Conservation (phyloP, 2,797 vertebrate genomes). For the Sebastiscus albofasciatus region DNA sequence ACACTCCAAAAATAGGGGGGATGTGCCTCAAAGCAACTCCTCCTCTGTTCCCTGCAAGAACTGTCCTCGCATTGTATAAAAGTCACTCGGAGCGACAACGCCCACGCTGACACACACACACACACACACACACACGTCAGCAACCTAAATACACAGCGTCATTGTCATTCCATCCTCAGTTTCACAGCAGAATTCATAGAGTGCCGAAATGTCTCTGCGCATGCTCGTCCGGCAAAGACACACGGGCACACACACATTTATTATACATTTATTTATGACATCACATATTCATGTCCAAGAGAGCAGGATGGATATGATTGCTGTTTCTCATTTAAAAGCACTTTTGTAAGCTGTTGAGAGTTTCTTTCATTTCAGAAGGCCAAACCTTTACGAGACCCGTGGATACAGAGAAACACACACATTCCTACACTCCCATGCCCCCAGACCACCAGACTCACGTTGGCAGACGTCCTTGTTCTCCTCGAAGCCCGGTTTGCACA, state of each 20-base stretch:
- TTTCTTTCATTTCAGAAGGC: background rate
- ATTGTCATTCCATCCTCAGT: conserved; percentile 10
- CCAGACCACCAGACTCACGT: conserved; percentile 79
- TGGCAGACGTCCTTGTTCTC: conserved; percentile 86
- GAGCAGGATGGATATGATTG: conserved; percentile 1
- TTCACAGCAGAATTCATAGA: conserved; percentile 10
- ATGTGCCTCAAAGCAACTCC: conserved; percentile 52
- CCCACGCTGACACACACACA: background rate
- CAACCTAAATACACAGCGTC: conserved; percentile 32
- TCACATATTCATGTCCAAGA: background rate
- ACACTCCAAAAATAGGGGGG: background rate
- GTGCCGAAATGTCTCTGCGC: background rate
- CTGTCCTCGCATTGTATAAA: conserved; percentile 31
- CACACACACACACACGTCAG: background rate
- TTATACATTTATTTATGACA: background rate
- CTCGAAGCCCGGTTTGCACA: conserved; percentile 87
- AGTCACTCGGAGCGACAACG: conserved; percentile 13
- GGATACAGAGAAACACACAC: conserved; percentile 1
- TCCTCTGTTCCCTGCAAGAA: conserved; percentile 34
- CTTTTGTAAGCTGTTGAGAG: background rate
- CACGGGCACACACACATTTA: background rate
- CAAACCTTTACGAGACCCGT: background rate
- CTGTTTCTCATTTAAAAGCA: background rate
- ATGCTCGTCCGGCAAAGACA: background rate
- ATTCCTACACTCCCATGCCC: background rate